Conservation (phyloP, 2,113 vertebrate genomes). For the Aix galericulata region DNA sequence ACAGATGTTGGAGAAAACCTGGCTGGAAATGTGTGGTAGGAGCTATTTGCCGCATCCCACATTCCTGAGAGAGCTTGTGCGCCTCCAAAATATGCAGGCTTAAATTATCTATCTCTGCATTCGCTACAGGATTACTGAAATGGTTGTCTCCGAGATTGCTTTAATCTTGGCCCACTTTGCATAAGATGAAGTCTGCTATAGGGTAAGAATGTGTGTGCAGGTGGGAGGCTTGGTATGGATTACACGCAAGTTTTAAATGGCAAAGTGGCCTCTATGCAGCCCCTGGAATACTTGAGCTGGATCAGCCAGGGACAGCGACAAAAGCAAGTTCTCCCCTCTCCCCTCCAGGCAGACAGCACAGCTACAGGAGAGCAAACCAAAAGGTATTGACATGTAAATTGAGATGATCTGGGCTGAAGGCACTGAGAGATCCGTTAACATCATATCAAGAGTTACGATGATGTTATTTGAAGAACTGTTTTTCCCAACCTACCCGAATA, state of each 20-base stretch:
- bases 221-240: neutral
- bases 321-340: neutral
- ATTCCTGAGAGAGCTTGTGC: neutral
- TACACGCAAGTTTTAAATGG: neutral
- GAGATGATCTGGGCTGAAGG: neutral
- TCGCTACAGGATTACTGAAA: neutral
- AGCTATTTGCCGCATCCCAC: neutral
- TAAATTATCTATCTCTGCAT: neutral
- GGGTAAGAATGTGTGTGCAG: neutral
- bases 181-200: neutral
- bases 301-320: neutral
- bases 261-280: neutral
- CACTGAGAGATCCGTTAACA: neutral
- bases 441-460: fast-evolving
- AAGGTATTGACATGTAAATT: neutral
- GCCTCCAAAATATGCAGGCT: neutral
- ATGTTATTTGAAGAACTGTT: neutral
- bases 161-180: neutral
- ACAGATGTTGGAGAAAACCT: neutral
- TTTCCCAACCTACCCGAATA: neutral
- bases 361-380: neutral
- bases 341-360: neutral
- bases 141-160: neutral
- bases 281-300: neutral
- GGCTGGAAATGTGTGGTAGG: neutral